Base-by-base conservation (phyloP, 2,888 invertebrate genomes). In the Sinopyrophorus schimmeli region DNA sequence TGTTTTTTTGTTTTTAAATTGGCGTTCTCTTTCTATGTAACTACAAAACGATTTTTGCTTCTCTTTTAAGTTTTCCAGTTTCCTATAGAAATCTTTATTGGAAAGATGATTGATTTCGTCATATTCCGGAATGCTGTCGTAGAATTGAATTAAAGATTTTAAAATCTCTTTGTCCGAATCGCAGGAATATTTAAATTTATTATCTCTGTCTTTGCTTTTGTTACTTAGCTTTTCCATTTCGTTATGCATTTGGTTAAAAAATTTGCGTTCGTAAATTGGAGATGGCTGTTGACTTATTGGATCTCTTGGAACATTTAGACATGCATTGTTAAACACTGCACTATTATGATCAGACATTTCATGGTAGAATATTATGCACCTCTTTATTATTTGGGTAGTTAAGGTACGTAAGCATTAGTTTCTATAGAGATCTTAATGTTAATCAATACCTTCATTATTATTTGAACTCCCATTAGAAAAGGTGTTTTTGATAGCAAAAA, bases 81-180 rank as follows among this genome's bases (percentile, higher is more conserved):
- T 84, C 7, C 80, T 80, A 66, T 87, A 85, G 69, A 89, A 89
- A 62, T 90, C 89, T 46, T 80, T 82, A 50, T 82, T 82, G 0
- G 87, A 82, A 55, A 89, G 74, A 72, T 89, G 88, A 67, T 86
- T 81, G 1, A 90, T 79, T 34, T 89, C 88, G 47, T 80, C 80
- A 57, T 89, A 89, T 66, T 89, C 88, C 43, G 89, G 89, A 65
- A 89, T 89, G 62, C 87, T 89, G 38, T 82, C 81, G 59, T 86
- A 83, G 69, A 89, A 88, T 48, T 87, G 82, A 47, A 87, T 77
- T 54, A 87, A 76, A 35, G 82, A 82, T 47, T 75, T 74, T 31
- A 80, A 72, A 23, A 80, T 76, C 35, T 80, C 79, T 37, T 74
- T 63, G 47, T 77, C 73, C 2, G 70, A 64, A 21, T 75, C 72